Evolutionary conservation across 2,888 invertebrate genomes (phyloP).

Genomic region (Diploptera punctata): DNA sequence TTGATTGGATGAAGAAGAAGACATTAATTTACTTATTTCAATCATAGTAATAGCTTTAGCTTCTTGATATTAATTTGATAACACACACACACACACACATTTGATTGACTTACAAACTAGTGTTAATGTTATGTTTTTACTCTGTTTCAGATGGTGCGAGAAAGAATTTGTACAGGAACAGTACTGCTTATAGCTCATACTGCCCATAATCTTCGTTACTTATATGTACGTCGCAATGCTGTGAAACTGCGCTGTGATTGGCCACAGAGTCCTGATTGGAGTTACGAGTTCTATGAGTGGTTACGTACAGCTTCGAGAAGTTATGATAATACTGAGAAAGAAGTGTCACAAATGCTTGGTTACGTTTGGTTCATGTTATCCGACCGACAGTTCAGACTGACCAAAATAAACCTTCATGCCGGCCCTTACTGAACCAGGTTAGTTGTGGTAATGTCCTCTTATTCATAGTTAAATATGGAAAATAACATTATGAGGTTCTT

Average conservation of each 20-base stretch:
- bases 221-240: constrained; percentile 74
- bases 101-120: no score
- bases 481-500: no score
- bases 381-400: constrained; percentile 66
- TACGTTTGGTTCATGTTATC: constrained; percentile 70
- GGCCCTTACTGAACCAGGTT: constrained; percentile 14
- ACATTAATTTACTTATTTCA: no score
- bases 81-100: no score
- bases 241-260: constrained; percentile 73
- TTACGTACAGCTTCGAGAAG: constrained; percentile 65
- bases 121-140: no score
- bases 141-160: constrained; percentile 67
- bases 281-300: constrained; percentile 70
- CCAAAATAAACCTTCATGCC: constrained; percentile 28
- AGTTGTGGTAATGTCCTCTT: no score
- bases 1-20: no score
- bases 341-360: constrained; percentile 72
- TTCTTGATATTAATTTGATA: no score
- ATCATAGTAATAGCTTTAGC: no score
- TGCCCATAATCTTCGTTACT: constrained; percentile 65
- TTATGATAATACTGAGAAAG: constrained; percentile 69
- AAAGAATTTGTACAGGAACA: constrained; percentile 79
- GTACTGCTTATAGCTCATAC: constrained; percentile 72
- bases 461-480: no score
- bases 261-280: constrained; percentile 71